These are phyloP conservation scores for Oreohelix idahoensis DNA, from an alignment of 1,140 invertebrate genomes.

Conservation along the genomic window DNA sequence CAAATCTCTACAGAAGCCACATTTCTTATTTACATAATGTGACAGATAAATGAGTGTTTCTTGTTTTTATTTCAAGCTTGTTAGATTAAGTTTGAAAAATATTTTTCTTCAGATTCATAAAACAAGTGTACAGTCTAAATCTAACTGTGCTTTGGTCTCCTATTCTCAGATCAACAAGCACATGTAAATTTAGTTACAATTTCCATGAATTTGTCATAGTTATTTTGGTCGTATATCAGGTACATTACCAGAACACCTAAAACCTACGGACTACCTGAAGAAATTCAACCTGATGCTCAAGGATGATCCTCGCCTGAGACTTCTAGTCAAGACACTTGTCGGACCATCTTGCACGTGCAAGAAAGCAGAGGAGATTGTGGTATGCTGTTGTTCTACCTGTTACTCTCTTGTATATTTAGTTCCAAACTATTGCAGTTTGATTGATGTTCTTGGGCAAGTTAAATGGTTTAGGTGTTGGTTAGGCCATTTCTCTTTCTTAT, in stretches of 20 bases:
- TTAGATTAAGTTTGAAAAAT: too few species aligned
- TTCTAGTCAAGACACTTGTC: slow-evolving; percentile 88
- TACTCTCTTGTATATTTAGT: not conserved
- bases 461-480: not conserved
- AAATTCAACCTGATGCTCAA: slow-evolving; percentile 89
- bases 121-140: too few species aligned
- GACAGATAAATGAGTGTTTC: too few species aligned
- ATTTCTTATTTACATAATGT: too few species aligned
- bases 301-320: slow-evolving; percentile 83
- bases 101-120: too few species aligned
- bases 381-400: slow-evolving; percentile 47
- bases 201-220: too few species aligned
- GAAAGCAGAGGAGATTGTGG: slow-evolving; percentile 77
- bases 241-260: slow-evolving; percentile 92
- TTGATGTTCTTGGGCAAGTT: not conserved
- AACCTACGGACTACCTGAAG: slow-evolving; percentile 91
- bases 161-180: too few species aligned
- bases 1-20: too few species aligned
- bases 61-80: too few species aligned
- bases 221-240: slow-evolving; percentile 49
- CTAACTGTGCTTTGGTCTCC: too few species aligned
- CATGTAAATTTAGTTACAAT: too few species aligned
- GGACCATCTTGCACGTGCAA: slow-evolving; percentile 90
- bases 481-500: too few species aligned
- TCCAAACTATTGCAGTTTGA: not conserved